Evolutionary conservation across 2,797 vertebrate genomes (phyloP), one percentile per base, ranked within the genome.

Genomic region (Halcyon badia): DNA sequence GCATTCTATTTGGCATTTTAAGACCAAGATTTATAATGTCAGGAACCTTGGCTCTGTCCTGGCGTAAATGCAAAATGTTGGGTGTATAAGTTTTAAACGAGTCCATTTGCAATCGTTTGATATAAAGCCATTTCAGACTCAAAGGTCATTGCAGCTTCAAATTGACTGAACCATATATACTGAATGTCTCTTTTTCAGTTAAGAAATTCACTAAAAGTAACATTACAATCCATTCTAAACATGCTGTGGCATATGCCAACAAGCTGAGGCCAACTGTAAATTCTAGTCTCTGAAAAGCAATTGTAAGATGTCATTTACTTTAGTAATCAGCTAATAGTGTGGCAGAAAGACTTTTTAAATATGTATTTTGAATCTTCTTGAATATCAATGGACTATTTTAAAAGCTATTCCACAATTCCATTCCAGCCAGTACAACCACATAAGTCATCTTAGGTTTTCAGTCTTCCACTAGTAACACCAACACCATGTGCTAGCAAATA

Each of bases 1-100:
- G 58, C 65, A 62, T 86, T 83, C 65, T 58, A 11, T 87, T 60
- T 79, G 52, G 11, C 69, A 87, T 87, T 75, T 94, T 87, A 92
- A 88, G 87, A 89, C 31, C 61, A 78, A 65, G 46, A 89, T 94
- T 96, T 94, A 94, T 86, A 86, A 85, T 8, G 1, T 76, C 35
- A 93, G 82, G 87, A 95, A 78, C 61, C 75, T 87, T 90, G 92
- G 21, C 21, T 94, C 37, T 24, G 4, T 57, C 69, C 48, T 86
- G 69, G 31, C 25, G 81, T 66, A 83, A 96, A 92, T 92, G 56
- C 70, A 84, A 70, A 80, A 80, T 35, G 3, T 54, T 80, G 42
- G 22, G 28, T 0, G 0, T 56, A 20, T 82, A 60, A 84, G 18
- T 39, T 77, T 87, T 62, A 81, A 90, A 90, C 24, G 15, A 89